phyloP scores from a whole-genome alignment of 2,113 vertebrate genomes.

The Limanda limanda region DNA sequence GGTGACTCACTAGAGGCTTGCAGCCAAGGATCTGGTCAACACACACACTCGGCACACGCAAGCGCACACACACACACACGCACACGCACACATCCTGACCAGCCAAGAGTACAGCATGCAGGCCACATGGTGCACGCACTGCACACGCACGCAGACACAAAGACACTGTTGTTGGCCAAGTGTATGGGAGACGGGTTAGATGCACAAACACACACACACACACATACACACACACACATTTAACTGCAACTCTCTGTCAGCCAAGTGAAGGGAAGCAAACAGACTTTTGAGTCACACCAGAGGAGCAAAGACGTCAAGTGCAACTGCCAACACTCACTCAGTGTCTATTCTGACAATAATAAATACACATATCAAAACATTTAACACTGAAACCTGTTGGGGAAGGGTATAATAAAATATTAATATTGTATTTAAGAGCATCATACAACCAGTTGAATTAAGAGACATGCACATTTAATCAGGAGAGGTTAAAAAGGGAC shows the following conservation, averaged over 20 bases:
- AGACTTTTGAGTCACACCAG: conserved; percentile 56
- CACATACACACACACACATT: conserved; percentile 18
- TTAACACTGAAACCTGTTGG: conserved; percentile 6
- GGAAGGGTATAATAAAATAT: not conserved
- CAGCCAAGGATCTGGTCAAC: conserved; percentile 60
- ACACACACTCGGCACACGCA: conserved; percentile 20
- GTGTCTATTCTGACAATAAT: conserved; percentile 38
- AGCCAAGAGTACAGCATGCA: conserved; percentile 62
- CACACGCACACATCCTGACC: conserved; percentile 39
- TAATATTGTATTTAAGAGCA: too few relatives aligned
- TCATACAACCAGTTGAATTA: too few relatives aligned
- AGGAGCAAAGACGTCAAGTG: conserved; percentile 59
- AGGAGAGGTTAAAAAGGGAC: too few relatives aligned
- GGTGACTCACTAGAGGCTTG: conserved; percentile 67
- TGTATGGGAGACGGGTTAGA: conserved; percentile 26
- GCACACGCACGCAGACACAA: conserved; percentile 26
- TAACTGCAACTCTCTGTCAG: conserved; percentile 44
- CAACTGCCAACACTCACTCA: conserved; percentile 24
- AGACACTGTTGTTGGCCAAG: conserved; percentile 51
- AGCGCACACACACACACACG: conserved; percentile 15
- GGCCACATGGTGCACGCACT: conserved; percentile 67
- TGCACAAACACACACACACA: conserved; percentile 5
- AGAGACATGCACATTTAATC: too few relatives aligned
- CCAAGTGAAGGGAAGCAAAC: conserved; percentile 64
- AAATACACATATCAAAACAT: too few relatives aligned